phyloP scores from a whole-genome alignment of 2,888 invertebrate genomes.

The Syritta pipiens region DNA sequence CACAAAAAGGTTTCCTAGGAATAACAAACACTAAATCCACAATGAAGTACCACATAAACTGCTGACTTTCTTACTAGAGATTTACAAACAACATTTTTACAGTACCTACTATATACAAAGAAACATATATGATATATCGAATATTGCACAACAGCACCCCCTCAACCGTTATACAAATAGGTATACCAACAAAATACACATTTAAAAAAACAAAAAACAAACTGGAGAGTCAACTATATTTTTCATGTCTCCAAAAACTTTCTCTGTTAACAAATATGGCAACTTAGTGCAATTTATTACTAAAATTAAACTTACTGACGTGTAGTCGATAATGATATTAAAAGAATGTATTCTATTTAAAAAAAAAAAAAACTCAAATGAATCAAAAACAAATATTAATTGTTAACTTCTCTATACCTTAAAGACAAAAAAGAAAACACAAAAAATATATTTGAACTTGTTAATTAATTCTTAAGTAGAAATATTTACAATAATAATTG shows the following conservation, averaged over 20 bases:
- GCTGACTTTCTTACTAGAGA: conserved; percentile 49
- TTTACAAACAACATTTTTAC: conserved; percentile 37
- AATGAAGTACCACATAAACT: conserved; percentile 36
- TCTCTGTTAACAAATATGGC: conserved; percentile 38
- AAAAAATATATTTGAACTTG: conserved; percentile 54
- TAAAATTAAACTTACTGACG: conserved; percentile 38
- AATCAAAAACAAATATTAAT: conserved; percentile 6
- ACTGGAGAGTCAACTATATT: not conserved
- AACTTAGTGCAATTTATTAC: conserved; percentile 48
- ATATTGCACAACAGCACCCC: not conserved
- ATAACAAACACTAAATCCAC: not conserved
- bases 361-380: conserved; percentile 1
- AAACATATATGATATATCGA: not conserved
- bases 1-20: conserved; percentile 30
- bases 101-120: not conserved
- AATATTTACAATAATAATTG: conserved; percentile 52
- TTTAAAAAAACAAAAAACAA: not conserved
- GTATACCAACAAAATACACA: not conserved
- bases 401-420: conserved; percentile 37
- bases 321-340: conserved; percentile 10
- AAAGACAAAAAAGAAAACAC: conserved; percentile 26
- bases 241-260: conserved; percentile 8
- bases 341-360: conserved; percentile 15
- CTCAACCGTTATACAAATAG: conserved; percentile 5
- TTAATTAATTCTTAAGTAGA: conserved; percentile 66